Evolutionary conservation across 2,888 invertebrate genomes (phyloP).

Genomic region (Thalpophila matura): DNA sequence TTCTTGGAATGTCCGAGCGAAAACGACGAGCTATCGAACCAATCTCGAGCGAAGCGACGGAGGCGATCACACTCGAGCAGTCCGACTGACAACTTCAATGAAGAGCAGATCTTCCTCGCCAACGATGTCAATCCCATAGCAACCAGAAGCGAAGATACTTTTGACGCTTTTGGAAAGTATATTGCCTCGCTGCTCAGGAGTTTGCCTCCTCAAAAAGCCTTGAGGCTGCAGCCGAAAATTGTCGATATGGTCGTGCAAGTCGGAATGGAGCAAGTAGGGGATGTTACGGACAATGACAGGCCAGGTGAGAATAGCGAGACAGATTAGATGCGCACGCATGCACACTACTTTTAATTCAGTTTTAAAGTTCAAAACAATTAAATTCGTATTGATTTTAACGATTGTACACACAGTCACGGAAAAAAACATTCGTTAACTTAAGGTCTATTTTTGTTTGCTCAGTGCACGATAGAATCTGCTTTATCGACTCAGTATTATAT

Average conservation of each 20-base stretch:
- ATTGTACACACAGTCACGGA: too few relatives aligned
- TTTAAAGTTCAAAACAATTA: neutral
- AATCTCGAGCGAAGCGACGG: constrained; percentile 30
- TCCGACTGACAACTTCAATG: constrained; percentile 14
- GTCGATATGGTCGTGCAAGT: constrained; percentile 56
- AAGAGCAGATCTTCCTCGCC: constrained; percentile 13
- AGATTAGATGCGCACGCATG: constrained; percentile 6
- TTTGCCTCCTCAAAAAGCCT: constrained; percentile 67
- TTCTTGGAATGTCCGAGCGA: constrained; percentile 34
- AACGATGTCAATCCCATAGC: neutral
- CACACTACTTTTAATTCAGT: constrained; percentile 8
- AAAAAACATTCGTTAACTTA: too few relatives aligned
- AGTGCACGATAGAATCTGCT: too few relatives aligned
- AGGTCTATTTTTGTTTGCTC: too few relatives aligned
- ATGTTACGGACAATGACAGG: constrained; percentile 13
- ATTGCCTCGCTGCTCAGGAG: constrained; percentile 70
- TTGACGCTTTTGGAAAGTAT: constrained; percentile 74
- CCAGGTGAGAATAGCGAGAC: constrained; percentile 10
- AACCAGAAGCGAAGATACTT: constrained; percentile 60
- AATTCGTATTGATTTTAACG: neutral
- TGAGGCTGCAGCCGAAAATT: constrained; percentile 70
- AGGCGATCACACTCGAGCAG: constrained; percentile 25
- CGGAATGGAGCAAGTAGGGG: constrained; percentile 15
- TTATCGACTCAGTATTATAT: too few relatives aligned
- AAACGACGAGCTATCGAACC: constrained; percentile 35